These are phyloP conservation scores for Acleris emargana DNA, from an alignment of 2,888 invertebrate genomes.

Conservation along the genomic window DNA sequence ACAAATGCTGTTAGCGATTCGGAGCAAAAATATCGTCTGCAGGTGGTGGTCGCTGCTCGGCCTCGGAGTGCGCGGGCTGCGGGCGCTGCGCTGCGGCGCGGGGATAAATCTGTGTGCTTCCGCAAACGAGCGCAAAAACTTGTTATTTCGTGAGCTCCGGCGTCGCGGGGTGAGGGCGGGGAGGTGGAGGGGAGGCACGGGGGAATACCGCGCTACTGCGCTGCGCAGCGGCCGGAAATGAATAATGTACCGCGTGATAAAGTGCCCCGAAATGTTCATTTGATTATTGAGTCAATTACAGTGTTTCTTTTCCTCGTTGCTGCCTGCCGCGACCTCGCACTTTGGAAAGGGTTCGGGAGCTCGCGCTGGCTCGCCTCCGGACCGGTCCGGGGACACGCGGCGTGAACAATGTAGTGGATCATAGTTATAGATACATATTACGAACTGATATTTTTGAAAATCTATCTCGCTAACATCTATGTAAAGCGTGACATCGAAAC, in stretches of 20 bases:
- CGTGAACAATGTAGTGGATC: too few species aligned
- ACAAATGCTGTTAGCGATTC: too few species aligned
- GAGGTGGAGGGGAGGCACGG: not conserved
- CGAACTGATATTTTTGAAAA: too few species aligned
- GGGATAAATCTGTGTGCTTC: conserved; percentile 22
- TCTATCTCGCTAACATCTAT: too few species aligned
- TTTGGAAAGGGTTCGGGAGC: conserved; percentile 1
- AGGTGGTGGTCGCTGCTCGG: too few species aligned
- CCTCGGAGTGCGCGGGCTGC: not conserved
- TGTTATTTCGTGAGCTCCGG: conserved; percentile 21
- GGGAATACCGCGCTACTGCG: conserved; percentile 24
- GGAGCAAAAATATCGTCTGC: too few species aligned
- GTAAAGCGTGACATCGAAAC: too few species aligned
- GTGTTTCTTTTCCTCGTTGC: conserved; percentile 7
- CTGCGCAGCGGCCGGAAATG: conserved; percentile 30
- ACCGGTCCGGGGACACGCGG: too few species aligned
- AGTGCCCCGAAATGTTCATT: conserved; percentile 33
- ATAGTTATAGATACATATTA: too few species aligned
- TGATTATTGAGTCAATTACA: conserved; percentile 33
- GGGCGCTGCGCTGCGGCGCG: conserved; percentile 6
- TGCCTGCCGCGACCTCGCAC: conserved; percentile 1
- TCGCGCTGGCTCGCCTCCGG: not conserved
- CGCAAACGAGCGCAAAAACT: conserved; percentile 32
- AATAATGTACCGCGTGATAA: conserved; percentile 34
- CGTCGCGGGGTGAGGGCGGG: not conserved